These are phyloP conservation scores for Parapsyche elsis DNA, from an alignment of 1,140 invertebrate genomes.

Conservation along the genomic window DNA sequence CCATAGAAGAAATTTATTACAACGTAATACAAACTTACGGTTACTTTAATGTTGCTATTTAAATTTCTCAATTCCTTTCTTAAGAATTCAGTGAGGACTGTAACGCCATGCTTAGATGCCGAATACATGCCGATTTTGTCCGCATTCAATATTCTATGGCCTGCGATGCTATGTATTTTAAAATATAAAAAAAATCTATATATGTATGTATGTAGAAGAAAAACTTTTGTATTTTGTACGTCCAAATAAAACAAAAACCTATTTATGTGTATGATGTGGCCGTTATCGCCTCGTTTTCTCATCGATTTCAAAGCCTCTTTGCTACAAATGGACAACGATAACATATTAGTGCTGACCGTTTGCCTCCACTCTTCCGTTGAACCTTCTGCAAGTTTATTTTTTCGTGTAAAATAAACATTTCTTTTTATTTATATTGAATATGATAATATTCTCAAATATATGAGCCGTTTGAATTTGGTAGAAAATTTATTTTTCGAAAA, in stretches of 20 bases:
- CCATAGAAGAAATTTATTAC: not conserved
- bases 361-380: conserved; percentile 44
- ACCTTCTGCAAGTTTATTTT: conserved; percentile 30
- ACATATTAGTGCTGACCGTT: conserved; percentile 75
- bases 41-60: conserved; percentile 70
- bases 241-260: conserved; percentile 66
- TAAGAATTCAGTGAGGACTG: conserved; percentile 71
- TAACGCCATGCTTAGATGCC: conserved; percentile 72
- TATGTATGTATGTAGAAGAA: no score
- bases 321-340: conserved; percentile 74
- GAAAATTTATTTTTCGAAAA: no score
- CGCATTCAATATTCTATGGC: conserved; percentile 59
- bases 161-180: conserved; percentile 60
- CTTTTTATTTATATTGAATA: no score
- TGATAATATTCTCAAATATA: no score
- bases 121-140: conserved; percentile 60
- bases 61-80: conserved; percentile 69
- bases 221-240: no score
- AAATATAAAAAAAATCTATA: no score
- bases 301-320: conserved; percentile 76
- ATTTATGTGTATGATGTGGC: conserved; percentile 80
- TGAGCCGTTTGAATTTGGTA: no score
- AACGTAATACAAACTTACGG: conserved; percentile 59
- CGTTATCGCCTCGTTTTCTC: conserved; percentile 71
- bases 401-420: not conserved